Percentiles rank a stretch among this genome's conserved stretches.
phyloP scores from a whole-genome alignment of 2,113 vertebrate species.

The Prolemur simus region DNA sequence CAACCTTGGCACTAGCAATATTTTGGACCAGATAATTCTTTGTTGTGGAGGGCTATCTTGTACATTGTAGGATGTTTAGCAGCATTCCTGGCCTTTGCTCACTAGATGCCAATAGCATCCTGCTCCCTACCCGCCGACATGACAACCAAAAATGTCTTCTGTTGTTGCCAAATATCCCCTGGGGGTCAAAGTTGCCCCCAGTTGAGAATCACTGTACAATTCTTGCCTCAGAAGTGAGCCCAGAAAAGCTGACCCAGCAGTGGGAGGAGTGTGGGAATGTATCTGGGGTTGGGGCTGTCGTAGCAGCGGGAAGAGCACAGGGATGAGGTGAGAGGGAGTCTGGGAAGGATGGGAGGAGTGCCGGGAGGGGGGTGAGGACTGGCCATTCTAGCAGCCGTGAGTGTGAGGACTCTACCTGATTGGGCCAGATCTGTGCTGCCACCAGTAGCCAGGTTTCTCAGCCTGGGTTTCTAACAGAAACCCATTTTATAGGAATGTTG shows the following conservation, averaged over 20 bases:
- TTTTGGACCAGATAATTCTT: background rate
- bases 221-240: background rate
- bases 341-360: background rate
- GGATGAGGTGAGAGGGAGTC: background rate
- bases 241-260: background rate
- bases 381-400: too few species aligned
- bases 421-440: background rate
- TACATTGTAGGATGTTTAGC: background rate
- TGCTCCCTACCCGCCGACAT: background rate
- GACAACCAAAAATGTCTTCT: background rate
- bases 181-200: background rate
- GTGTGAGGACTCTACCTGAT: background rate
- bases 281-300: background rate
- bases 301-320: fast-evolving
- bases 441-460: background rate
- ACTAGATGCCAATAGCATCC: background rate
- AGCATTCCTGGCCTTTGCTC: background rate
- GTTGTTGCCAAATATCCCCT: background rate
- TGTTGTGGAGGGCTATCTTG: background rate
- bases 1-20: background rate
- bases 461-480: background rate
- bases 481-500: background rate
- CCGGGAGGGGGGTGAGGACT: too few species aligned
- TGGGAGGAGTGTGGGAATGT: too few species aligned
- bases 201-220: background rate